These are phyloP conservation scores for Trachurus trachurus DNA, from an alignment of 2,797 vertebrate genomes.

Conservation along the genomic window DNA sequence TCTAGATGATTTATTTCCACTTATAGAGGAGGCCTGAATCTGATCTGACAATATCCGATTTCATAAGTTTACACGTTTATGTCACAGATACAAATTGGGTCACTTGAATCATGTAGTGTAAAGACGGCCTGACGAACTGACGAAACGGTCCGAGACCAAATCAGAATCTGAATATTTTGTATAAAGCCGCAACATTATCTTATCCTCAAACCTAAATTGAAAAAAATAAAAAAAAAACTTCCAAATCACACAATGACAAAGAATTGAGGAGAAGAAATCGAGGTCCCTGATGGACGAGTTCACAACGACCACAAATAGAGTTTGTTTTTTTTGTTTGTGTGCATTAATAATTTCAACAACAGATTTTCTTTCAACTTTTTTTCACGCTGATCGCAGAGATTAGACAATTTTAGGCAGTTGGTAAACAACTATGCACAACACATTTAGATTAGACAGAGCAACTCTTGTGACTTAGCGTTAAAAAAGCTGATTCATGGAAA, in stretches of 20 bases:
- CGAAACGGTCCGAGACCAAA: conserved; percentile 19
- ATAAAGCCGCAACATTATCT: conserved; percentile 24
- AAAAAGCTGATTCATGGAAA: conserved; percentile 11
- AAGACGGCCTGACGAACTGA: conserved; percentile 1
- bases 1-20: no score
- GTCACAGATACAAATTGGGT: no score
- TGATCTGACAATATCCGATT: no score
- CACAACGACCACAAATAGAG: conserved; percentile 16
- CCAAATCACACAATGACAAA: conserved; percentile 21
- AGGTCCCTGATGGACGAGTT: conserved; percentile 8
- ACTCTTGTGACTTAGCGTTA: conserved; percentile 18
- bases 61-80: no score
- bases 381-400: conserved; percentile 74
- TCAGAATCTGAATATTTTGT: conserved; percentile 9
- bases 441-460: conserved; percentile 55
- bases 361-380: conserved; percentile 42
- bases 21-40: no score
- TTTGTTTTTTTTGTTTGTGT: conserved; percentile 16
- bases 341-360: conserved; percentile 40
- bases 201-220: conserved; percentile 21
- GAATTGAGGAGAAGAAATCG: conserved; percentile 31
- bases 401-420: conserved; percentile 87
- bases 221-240: conserved; percentile 2
- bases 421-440: conserved; percentile 77
- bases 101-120: no score